Base-by-base conservation (phyloP, 2,888 invertebrate species). In the Drosophila ochracea region DNA sequence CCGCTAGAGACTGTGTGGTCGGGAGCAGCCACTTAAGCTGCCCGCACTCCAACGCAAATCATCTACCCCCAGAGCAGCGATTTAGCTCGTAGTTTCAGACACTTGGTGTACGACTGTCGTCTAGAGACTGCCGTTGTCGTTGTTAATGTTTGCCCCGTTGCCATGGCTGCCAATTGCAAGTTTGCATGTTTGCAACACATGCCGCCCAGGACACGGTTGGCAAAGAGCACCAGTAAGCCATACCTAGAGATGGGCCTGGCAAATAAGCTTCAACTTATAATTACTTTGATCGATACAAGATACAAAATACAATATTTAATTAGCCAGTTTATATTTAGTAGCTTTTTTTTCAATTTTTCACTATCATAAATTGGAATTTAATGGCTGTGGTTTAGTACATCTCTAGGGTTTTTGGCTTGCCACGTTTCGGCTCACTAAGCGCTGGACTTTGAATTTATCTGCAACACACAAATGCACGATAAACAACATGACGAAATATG, bases 11-110 rank as follows among this genome's bases (percentile, higher is more conserved):
- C 73, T 59, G 55, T 68, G 63, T 41, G 61, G 65, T 28, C 39
- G 62, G 28, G 55, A 19, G 75, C 54, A 58, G 64, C 73, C 84
- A 88, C 84, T 84, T 82, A 82, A 82, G 82, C 82, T 78, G 76
- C 73, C 73, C 77, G 73, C 74, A 71, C 71, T 75, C 71, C 77
- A 76, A 88, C 85, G 85, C 84, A 84, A 84, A 84, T 88, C 79
- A 83, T 82, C 80, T 85, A 74, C 73, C 80, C 79, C 83, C 88
- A 76, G 67, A 79, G 88, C 83, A 73, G 62, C 68, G 85, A 88
- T 85, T 88, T 80, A 68, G 83, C 71, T 72, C 68, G 75, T 74
- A 73, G 57, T 85, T 80, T 83, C 69, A 67, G 80, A 78, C 84
- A 85, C 84, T 85, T 76, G 82, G 81, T 85, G 82, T 74, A 39